phyloP scores from a whole-genome alignment of 2,113 vertebrate species.

The Marmota monax region DNA sequence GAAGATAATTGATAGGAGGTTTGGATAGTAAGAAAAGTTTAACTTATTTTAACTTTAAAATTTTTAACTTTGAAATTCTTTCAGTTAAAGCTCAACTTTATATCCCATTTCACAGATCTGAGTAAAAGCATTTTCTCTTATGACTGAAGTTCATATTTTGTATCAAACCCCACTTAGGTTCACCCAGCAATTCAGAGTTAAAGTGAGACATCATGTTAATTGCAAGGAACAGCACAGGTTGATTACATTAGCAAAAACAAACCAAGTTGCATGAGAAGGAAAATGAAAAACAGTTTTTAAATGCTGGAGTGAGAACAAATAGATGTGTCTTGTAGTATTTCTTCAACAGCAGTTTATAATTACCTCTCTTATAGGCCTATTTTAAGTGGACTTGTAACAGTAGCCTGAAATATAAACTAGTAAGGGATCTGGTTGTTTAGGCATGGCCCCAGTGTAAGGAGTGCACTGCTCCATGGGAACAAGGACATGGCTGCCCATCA shows the following conservation, averaged over 20 bases:
- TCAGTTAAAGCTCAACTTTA: slow-evolving; percentile 24
- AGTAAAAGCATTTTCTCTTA: not conserved
- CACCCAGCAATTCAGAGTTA: slow-evolving; percentile 11
- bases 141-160: slow-evolving; percentile 4
- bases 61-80: not conserved
- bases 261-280: not conserved
- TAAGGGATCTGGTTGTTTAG: not conserved
- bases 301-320: slow-evolving; percentile 42
- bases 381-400: slow-evolving; percentile 50
- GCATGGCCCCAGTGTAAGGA: not conserved
- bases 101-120: not conserved
- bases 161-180: not conserved
- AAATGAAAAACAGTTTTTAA: slow-evolving; percentile 62
- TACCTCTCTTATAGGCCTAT: slow-evolving; percentile 46
- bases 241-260: slow-evolving; percentile 61
- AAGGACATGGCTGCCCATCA: fast-evolving
- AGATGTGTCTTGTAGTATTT: slow-evolving; percentile 51
- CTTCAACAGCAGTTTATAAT: slow-evolving; percentile 65
- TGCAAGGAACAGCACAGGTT: slow-evolving; percentile 33
- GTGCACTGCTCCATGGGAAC: not conserved
- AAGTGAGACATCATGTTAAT: slow-evolving; percentile 21
- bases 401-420: slow-evolving; percentile 56
- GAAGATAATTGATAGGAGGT: not conserved
- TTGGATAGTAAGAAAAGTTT: not conserved
- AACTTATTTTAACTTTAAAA: not conserved